phyloP scores from a whole-genome alignment of 2,113 vertebrate genomes.

The Podilymbus podiceps region DNA sequence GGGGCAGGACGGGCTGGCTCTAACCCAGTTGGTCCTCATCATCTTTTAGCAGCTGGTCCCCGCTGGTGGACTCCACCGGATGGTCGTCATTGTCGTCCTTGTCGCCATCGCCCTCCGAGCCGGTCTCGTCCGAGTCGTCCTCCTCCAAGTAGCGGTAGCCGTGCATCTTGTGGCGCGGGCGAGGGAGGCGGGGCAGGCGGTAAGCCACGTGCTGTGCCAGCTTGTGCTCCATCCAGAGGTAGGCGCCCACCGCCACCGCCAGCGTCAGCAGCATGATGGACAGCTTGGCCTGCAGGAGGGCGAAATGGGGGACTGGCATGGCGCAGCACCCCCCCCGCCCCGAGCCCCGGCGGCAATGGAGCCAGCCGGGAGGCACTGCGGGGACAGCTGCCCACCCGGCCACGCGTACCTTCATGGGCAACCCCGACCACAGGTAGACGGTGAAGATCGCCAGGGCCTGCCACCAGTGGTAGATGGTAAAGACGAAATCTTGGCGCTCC shows the following conservation, averaged over 20 bases:
- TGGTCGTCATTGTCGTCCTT: background rate
- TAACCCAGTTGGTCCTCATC: constrained; percentile 7
- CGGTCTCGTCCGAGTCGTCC: constrained; percentile 89
- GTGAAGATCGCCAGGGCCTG: constrained; percentile 92
- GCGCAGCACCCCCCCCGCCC: fast-evolving
- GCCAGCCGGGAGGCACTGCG: no score
- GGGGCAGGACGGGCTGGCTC: background rate
- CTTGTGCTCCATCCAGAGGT: constrained; percentile 87
- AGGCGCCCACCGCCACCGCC: constrained; percentile 73
- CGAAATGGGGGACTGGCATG: fast-evolving
- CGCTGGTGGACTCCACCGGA: background rate
- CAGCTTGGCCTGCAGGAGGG: constrained; percentile 79
- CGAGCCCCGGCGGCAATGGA: fast-evolving
- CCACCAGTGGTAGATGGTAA: constrained; percentile 97
- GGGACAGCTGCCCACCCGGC: fast-evolving
- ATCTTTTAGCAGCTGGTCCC: constrained; percentile 43
- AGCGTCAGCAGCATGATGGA: constrained; percentile 82
- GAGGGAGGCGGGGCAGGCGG: constrained; percentile 89
- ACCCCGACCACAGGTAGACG: constrained; percentile 83
- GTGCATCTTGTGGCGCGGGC: constrained; percentile 84
- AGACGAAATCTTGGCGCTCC: constrained; percentile 92
- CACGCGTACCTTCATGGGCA: constrained; percentile 90
- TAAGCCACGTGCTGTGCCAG: constrained; percentile 60
- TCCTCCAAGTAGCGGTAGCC: constrained; percentile 95
- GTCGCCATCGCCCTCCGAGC: constrained; percentile 38